Conservation (phyloP, 2,113 vertebrate species). For the Ahaetulla prasina region DNA sequence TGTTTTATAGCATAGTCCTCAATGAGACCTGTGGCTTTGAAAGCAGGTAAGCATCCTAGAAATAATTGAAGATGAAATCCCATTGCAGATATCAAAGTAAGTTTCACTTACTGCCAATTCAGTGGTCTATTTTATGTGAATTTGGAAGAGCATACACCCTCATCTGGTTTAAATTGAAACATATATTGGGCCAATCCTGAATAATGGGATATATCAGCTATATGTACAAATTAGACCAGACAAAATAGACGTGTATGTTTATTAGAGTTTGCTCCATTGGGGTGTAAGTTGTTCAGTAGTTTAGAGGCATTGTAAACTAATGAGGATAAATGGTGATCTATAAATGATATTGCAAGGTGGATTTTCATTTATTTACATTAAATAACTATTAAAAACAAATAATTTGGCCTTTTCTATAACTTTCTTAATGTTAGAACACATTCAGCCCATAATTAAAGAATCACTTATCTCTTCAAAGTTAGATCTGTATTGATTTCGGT, state of each 20-base stretch:
- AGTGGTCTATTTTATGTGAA: not conserved
- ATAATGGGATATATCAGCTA: not conserved
- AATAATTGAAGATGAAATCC: not conserved
- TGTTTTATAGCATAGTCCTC: not conserved
- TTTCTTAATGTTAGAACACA: not conserved
- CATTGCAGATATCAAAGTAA: not conserved
- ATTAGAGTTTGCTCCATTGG: not conserved
- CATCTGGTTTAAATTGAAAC: not conserved
- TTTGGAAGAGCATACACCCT: not conserved
- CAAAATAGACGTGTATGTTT: not conserved
- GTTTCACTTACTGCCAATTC: no score
- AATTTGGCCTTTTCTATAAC: not conserved
- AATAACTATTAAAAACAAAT: not conserved
- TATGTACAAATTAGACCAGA: not conserved
- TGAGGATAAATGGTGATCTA: not conserved
- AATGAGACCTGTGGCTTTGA: not conserved
- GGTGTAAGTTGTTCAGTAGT: not conserved
- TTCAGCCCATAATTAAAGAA: not conserved
- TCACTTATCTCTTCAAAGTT: not conserved
- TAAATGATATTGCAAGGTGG: not conserved
- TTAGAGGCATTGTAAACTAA: not conserved
- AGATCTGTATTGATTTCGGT: not conserved
- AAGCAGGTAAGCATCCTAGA: not conserved
- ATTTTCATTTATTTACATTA: not conserved
- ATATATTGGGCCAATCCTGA: not conserved